Evolutionary conservation across 2,888 invertebrate genomes (phyloP).

Genomic region (Netelia inedita): DNA sequence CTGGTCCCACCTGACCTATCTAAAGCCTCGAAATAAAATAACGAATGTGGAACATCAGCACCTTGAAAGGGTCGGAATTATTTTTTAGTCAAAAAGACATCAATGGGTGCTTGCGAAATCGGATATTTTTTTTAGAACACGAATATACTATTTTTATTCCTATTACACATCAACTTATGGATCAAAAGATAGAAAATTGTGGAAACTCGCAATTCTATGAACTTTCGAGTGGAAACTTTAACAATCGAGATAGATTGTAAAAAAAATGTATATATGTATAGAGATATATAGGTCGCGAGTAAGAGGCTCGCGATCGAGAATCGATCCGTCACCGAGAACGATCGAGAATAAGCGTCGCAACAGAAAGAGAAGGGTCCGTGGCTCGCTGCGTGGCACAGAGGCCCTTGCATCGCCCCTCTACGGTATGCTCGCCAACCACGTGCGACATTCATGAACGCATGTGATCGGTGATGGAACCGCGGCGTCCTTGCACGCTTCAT

Average conservation of each 20-base stretch:
- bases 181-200: slow-evolving; percentile 18
- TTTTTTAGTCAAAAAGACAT: no score
- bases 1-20: no score
- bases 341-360: background rate
- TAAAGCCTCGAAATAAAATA: no score
- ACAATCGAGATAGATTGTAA: background rate
- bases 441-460: slow-evolving; percentile 58
- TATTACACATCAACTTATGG: background rate
- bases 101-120: no score
- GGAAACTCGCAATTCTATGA: no score
- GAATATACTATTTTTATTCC: no score
- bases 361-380: background rate
- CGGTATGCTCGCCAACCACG: background rate
- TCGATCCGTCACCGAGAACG: slow-evolving; percentile 4
- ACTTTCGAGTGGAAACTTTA: no score
- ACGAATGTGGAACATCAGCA: no score
- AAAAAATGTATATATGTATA: background rate
- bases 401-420: slow-evolving; percentile 1
- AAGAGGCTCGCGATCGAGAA: background rate
- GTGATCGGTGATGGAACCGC: slow-evolving; percentile 61
- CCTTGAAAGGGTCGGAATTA: no score
- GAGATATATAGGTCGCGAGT: background rate
- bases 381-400: background rate
- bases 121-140: no score
- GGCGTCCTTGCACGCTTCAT: slow-evolving; percentile 65